phyloP scores from a whole-genome alignment of 53 echinoderm and acorn worm genomes.

The Hippasteria phrygiana region DNA sequence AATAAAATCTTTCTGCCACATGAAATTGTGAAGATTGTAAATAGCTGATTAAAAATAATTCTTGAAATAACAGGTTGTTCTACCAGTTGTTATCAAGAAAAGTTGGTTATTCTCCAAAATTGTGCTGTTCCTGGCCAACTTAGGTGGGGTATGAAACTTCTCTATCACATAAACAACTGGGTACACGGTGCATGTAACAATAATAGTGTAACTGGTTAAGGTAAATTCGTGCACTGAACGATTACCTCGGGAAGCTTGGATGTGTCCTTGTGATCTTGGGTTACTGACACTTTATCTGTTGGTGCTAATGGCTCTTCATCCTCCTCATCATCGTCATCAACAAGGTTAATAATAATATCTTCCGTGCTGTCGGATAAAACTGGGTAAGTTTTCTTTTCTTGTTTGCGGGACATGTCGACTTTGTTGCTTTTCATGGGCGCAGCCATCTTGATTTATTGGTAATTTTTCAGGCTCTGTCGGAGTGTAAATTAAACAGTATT shows the following conservation, averaged over 20 bases:
- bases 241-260: conserved; percentile 51
- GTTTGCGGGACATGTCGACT: conserved; percentile 12
- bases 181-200: neutral
- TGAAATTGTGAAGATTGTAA: no score
- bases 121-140: no score
- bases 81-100: no score
- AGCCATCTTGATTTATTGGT: conserved; percentile 58
- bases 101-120: no score
- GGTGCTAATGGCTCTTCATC: conserved; percentile 26
- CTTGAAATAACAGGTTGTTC: no score
- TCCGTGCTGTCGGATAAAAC: conserved; percentile 41
- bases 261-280: conserved; percentile 46
- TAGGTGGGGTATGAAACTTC: no score
- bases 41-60: no score
- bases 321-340: conserved; percentile 62
- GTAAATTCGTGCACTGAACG: neutral
- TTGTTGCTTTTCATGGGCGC: conserved; percentile 48
- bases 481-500: neutral
- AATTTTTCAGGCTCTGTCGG: neutral
- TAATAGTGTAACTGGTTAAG: conserved; percentile 36
- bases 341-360: conserved; percentile 44
- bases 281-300: conserved; percentile 33
- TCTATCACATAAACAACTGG: neutral
- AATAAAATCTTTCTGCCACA: no score
- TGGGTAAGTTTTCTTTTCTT: conserved; percentile 27